phyloP scores from a whole-genome alignment of 2,888 invertebrate genomes.

The Sesia bembeciformis region DNA sequence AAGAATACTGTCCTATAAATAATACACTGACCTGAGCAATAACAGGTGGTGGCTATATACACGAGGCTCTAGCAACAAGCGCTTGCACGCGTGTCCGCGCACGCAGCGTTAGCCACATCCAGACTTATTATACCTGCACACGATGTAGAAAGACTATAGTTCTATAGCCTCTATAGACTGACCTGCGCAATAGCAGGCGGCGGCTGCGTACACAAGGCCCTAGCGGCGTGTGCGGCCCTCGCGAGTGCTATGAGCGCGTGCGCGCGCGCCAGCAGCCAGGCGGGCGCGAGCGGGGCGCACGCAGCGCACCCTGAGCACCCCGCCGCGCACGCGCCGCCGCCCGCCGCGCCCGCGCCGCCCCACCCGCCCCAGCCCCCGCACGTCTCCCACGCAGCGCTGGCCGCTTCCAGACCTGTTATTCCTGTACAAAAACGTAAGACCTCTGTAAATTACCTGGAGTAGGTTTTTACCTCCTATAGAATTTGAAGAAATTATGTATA shows the following conservation, averaged over 20 bases:
- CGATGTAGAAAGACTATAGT: too few species aligned
- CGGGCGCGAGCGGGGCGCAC: constrained; percentile 24
- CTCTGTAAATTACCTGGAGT: too few species aligned
- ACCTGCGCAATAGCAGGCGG: constrained; percentile 91
- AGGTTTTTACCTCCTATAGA: too few species aligned
- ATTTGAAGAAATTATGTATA: too few species aligned
- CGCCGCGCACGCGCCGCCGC: constrained; percentile 28
- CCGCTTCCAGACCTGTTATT: constrained; percentile 38
- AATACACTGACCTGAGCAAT: too few species aligned
- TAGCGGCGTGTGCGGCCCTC: constrained; percentile 74
- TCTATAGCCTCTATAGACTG: not conserved
- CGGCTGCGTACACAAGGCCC: constrained; percentile 89
- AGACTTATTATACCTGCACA: too few species aligned
- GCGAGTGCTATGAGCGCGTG: constrained; percentile 80
- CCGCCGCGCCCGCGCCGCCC: constrained; percentile 18
- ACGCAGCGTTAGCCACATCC: too few species aligned
- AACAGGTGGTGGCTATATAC: too few species aligned
- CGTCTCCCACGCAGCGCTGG: constrained; percentile 37
- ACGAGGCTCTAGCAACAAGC: too few species aligned
- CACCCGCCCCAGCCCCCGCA: constrained; percentile 32
- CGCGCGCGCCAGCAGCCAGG: constrained; percentile 77
- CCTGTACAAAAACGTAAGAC: constrained; percentile 18
- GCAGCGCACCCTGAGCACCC: constrained; percentile 54
- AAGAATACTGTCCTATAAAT: too few species aligned
- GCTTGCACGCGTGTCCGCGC: too few species aligned